Percentiles rank a stretch among this genome's conserved stretches.
Evolutionary conservation across 2,888 invertebrate genomes (phyloP).

Genomic region (Lampropteryx suffumata): DNA sequence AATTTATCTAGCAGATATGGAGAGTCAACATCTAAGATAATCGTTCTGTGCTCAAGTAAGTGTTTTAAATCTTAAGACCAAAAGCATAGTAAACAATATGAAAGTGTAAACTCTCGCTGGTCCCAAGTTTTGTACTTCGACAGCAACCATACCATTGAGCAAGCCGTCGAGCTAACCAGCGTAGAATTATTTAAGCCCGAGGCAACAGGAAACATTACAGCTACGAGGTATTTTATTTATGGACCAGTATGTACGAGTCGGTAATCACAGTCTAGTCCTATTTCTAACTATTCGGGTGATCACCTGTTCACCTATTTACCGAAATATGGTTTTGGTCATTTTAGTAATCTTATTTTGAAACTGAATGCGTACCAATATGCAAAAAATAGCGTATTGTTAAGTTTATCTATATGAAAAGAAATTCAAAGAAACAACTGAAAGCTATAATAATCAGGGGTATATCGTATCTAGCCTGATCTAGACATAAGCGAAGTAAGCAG

Average conservation of each 20-base stretch:
- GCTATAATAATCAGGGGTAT: too few species aligned
- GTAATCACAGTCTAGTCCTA: constrained; percentile 19
- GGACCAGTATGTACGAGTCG: constrained; percentile 18
- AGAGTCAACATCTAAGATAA: too few species aligned
- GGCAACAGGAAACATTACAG: constrained; percentile 32
- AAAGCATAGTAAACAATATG: too few species aligned
- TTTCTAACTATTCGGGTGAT: constrained; percentile 18
- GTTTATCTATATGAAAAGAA: too few species aligned
- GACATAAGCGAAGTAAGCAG: too few species aligned
- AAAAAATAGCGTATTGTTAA: background rate
- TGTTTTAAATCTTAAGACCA: too few species aligned
- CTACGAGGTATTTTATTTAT: constrained; percentile 32
- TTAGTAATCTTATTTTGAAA: background rate
- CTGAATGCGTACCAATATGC: too few species aligned
- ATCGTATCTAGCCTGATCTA: too few species aligned
- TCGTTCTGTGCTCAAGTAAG: too few species aligned
- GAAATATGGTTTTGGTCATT: too few species aligned
- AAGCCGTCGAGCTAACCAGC: constrained; percentile 28
- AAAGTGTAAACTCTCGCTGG: background rate
- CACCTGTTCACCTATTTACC: constrained; percentile 6
- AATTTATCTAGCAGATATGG: too few species aligned
- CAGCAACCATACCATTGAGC: constrained; percentile 29
- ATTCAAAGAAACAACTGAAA: too few species aligned
- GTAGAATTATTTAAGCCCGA: constrained; percentile 30
- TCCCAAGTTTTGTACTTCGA: constrained; percentile 6